phyloP scores from a whole-genome alignment of 1,140 invertebrate species.

The Drosophila burlai region DNA sequence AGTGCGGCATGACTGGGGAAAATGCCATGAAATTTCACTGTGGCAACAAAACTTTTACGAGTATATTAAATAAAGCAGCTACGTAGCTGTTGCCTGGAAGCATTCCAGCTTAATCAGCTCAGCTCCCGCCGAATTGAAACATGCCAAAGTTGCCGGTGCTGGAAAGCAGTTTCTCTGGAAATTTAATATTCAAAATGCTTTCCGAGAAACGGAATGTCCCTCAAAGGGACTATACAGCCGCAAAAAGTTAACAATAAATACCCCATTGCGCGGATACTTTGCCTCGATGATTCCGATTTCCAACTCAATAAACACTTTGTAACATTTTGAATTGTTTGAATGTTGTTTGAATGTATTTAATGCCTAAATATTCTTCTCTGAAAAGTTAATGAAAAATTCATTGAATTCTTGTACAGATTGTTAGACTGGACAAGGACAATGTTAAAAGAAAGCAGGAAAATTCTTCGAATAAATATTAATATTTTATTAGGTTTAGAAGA shows the following conservation, averaged over 20 bases:
- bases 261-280: conserved; percentile 15
- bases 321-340: conserved; percentile 3
- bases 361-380: neutral
- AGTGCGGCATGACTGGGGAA: conserved; percentile 3
- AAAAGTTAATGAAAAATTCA: conserved; percentile 15
- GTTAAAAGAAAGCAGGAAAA: neutral
- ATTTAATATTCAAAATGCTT: conserved; percentile 31
- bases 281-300: conserved; percentile 10
- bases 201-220: conserved; percentile 3
- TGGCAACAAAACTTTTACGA: conserved; percentile 53
- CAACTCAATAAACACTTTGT: conserved; percentile 33
- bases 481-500: neutral
- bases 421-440: neutral
- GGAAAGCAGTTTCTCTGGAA: conserved; percentile 1
- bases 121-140: conserved; percentile 6
- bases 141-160: conserved; percentile 8
- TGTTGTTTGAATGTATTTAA: neutral
- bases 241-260: conserved; percentile 27
- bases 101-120: conserved; percentile 26
- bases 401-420: neutral
- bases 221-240: conserved; percentile 8
- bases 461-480: neutral
- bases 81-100: conserved; percentile 10
- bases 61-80: conserved; percentile 48
- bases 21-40: conserved; percentile 41